These are phyloP conservation scores for Gasterosteus aculeatus DNA, from an alignment of 2,113 vertebrate genomes.

Conservation along the genomic window DNA sequence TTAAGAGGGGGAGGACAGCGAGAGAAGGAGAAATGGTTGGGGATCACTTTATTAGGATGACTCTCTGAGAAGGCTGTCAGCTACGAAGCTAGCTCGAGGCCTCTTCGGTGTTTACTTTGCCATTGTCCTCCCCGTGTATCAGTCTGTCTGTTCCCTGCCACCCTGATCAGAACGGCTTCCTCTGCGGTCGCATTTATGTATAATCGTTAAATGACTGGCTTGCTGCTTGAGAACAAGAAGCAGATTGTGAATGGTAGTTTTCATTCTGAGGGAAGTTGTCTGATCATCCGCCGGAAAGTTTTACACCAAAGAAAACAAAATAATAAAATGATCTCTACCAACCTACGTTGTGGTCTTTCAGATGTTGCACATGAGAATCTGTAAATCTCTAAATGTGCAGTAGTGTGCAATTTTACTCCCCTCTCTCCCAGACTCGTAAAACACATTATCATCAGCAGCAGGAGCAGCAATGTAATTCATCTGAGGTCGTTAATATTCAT, in stretches of 20 bases:
- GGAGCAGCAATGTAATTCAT: constrained; percentile 81
- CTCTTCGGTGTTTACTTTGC: constrained; percentile 60
- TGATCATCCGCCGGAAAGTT: constrained; percentile 34
- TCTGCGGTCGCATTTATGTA: constrained; percentile 18
- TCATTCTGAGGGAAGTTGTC: constrained; percentile 34
- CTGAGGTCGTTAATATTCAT: constrained; percentile 84
- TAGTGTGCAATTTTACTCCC: constrained; percentile 75
- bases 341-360: constrained; percentile 56
- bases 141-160: constrained; percentile 23
- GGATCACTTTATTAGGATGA: constrained; percentile 80
- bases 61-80: constrained; percentile 78
- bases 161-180: constrained; percentile 29
- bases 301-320: constrained; percentile 31
- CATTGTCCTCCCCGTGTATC: constrained; percentile 56
- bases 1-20: constrained; percentile 78
- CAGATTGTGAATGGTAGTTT: constrained; percentile 24
- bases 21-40: constrained; percentile 77
- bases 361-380: constrained; percentile 72
- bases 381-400: constrained; percentile 73
- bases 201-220: constrained; percentile 23
- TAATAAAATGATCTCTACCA: constrained; percentile 52
- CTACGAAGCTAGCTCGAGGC: constrained; percentile 55
- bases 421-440: constrained; percentile 76
- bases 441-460: constrained; percentile 80
- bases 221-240: constrained; percentile 14